Base-by-base conservation (phyloP, 2,113 vertebrate species). In the Chaetorhynchus papuensis region DNA sequence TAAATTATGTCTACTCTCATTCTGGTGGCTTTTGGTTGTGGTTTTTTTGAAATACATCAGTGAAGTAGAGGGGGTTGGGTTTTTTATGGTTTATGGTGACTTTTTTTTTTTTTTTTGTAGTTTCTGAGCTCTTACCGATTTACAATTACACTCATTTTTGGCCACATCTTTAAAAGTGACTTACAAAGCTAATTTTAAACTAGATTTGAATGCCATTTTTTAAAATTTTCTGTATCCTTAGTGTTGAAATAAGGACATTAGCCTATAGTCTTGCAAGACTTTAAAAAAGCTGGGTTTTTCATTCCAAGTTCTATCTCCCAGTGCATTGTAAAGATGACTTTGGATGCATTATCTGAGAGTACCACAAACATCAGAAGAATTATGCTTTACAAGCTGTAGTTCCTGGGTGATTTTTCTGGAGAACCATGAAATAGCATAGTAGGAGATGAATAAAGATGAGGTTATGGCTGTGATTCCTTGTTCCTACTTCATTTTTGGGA, bases 1-100 rank as follows among this genome's bases (percentile, higher is more conserved):
- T 93, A 90, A 97, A 97, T 97, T 96, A 76, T 49, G 85, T 70
- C 81, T 53, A 41, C 13, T 7, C 63, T 87, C 31, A 28, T 90
- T 95, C 83, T 75, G n/a, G 13, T 90, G 14, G 14, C 15, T 83
- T 79, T 45, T 42, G 9, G 13, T 39, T 28, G 31, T 57, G 5
- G 7, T 35, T 41, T 50, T 54, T 52, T 89, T 74, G 4, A 92
- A 89, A 49, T 56, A 33, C 13, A 37, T 41, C 52, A 80, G 22
- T 7, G 41, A 81, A 44, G 24, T 71, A 56, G 50, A 79, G 41
- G 33, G 26, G 18, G 8, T 54, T 59, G 31, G 0, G 6, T 16
- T 71, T 91, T 44, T 45, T 53, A 27, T 30, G 1, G 1, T 41
- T 92, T 76, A 8, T 71, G 28, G 2, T 20, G 28, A 17, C 15